Conservation (phyloP, 2,888 invertebrate genomes). For the Halictus quadricinctus region DNA sequence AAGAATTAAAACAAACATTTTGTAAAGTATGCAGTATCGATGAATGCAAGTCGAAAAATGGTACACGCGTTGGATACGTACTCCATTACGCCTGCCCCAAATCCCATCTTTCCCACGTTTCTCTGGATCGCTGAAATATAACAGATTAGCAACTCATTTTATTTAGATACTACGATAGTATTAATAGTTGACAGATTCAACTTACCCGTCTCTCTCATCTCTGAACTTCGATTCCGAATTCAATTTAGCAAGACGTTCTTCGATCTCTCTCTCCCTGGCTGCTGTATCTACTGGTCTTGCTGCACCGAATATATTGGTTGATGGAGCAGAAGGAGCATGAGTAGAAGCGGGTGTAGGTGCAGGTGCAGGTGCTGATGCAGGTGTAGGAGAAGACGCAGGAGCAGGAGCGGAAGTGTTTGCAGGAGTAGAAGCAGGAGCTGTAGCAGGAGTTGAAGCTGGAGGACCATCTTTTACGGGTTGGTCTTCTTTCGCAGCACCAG, state of each 20-base stretch:
- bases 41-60: no score
- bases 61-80: slow-evolving; percentile 55
- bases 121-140: slow-evolving; percentile 65
- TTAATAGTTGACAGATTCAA: neutral
- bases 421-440: slow-evolving; percentile 77
- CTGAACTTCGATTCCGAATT: slow-evolving; percentile 75
- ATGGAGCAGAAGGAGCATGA: slow-evolving; percentile 82
- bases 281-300: slow-evolving; percentile 98
- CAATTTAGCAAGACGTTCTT: slow-evolving; percentile 89
- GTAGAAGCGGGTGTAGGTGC: slow-evolving; percentile 76
- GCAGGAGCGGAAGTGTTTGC: slow-evolving; percentile 76
- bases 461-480: slow-evolving; percentile 52
- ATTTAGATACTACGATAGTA: neutral
- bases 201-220: slow-evolving; percentile 74
- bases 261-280: slow-evolving; percentile 94
- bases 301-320: slow-evolving; percentile 94
- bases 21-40: neutral
- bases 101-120: slow-evolving; percentile 71
- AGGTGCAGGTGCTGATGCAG: slow-evolving; percentile 75
- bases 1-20: slow-evolving; percentile 10
- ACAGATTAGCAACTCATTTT: neutral
- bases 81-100: slow-evolving; percentile 79
- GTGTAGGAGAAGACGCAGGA: slow-evolving; percentile 74
- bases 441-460: slow-evolving; percentile 34
- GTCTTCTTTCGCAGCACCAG: slow-evolving; percentile 68